phyloP scores from a whole-genome alignment of 2,113 vertebrate species.

The Alligator sinensis region DNA sequence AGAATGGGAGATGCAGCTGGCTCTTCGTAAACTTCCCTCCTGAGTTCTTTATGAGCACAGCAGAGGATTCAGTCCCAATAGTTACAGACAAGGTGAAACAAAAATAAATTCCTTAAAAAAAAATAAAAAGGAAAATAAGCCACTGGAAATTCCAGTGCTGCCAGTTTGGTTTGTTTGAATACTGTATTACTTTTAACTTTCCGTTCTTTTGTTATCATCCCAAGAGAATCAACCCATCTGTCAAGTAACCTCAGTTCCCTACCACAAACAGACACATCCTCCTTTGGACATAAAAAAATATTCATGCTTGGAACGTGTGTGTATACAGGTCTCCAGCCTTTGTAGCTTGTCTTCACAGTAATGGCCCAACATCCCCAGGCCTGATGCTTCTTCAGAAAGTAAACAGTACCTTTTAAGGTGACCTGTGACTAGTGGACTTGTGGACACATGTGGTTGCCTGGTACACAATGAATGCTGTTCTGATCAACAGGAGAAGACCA shows the following conservation, averaged over 20 bases:
- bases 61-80: background rate
- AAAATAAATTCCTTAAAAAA: background rate
- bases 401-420: constrained; percentile 36
- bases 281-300: background rate
- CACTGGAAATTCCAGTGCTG: background rate
- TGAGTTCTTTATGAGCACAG: background rate
- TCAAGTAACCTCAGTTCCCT: background rate
- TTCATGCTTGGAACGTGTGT: constrained; percentile 3
- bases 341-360: background rate
- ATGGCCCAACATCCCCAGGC: background rate
- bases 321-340: background rate
- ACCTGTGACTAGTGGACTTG: constrained; percentile 47
- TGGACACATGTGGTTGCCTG: constrained; percentile 23
- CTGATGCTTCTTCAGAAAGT: constrained; percentile 23
- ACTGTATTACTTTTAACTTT: background rate
- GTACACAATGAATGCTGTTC: constrained; percentile 1
- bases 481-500: constrained; percentile 42
- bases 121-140: background rate
- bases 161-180: background rate
- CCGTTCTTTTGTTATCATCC: background rate
- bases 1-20: background rate
- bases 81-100: background rate
- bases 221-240: background rate
- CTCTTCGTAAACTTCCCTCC: background rate
- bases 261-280: background rate